These are phyloP conservation scores for Phragmatobia fuliginosa DNA, from an alignment of 2,888 invertebrate species.

Conservation along the genomic window DNA sequence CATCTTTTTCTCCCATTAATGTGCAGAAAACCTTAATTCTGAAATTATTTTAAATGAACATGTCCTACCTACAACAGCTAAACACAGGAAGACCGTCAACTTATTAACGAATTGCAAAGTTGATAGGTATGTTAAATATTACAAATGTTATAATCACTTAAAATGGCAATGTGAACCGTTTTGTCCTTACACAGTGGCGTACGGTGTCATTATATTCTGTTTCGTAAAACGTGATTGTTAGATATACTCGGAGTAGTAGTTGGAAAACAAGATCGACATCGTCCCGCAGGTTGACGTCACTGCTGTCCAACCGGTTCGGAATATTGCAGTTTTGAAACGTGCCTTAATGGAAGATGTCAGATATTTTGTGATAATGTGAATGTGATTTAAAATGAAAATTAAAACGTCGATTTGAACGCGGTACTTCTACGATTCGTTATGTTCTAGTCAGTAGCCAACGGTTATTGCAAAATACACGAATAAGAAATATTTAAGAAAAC, in stretches of 20 bases:
- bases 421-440: neutral
- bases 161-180: conserved; percentile 15
- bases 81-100: conserved; percentile 9
- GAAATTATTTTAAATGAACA: neutral
- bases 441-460: neutral
- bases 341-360: conserved; percentile 29
- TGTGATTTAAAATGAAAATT: neutral
- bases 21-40: neutral
- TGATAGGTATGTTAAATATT: conserved; percentile 26
- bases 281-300: conserved; percentile 65
- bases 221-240: conserved; percentile 26
- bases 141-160: conserved; percentile 28
- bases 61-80: conserved; percentile 30
- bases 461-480: neutral
- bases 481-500: neutral
- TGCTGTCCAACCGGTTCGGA: conserved; percentile 58
- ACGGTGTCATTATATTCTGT: conserved; percentile 7
- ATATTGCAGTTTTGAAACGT: conserved; percentile 43
- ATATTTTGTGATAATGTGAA: conserved; percentile 15
- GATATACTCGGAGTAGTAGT: conserved; percentile 31
- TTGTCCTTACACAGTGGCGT: conserved; percentile 24
- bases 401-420: neutral
- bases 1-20: neutral
- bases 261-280: conserved; percentile 45
- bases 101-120: conserved; percentile 18